Base-by-base conservation (phyloP, 2,797 vertebrate species). In the Allobates femoralis region DNA sequence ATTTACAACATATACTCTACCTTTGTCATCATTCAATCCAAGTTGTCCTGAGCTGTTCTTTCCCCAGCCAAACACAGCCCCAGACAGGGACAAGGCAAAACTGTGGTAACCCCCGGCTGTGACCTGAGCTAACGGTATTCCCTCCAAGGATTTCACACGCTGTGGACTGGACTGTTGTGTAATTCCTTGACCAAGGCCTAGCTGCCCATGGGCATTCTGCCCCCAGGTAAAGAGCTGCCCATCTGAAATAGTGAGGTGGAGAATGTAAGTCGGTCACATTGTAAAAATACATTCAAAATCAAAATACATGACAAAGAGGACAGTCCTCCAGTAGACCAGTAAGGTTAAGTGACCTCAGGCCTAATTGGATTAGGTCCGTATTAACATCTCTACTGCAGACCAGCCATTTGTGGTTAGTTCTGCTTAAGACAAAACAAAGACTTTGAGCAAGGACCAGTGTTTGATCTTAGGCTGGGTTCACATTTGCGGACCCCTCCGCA, bases 61-160 rank as follows among this genome's bases (percentile, higher is more conserved):
- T 41, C 97, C 97, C 97, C 97, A 98, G 76, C 94, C 95, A 85
- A 97, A 97, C 26, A 98, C 96, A 10, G 96, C 96, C 87, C 96
- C 96, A 0, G 96, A 97, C 89, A 96, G 91, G 41, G 96, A 97
- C 28, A 97, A 92, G 79, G 96, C 96, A 81, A 97, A 97, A 91
- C 96, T 97, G 93, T 98, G 97, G 90, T 96, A 95, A 89, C 97
- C 97, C 0, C 97, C 97, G 2, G 96, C 95, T 0, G 94, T 95
- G 85, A 98, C 94, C 91, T 97, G 96, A 85, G 96, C 95, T 92
- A 98, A 85, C 60, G 97, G 97, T 91, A 98, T 96, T 55, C 97
- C 97, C 18, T 94, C 94, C 62, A 97, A 93, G 88, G 96, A 96
- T 88, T 94, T 97, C 58, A 97, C 91, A 62, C 95, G 95, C 67